phyloP scores from a whole-genome alignment of 2,888 invertebrate species.

The Myathropa florea region DNA sequence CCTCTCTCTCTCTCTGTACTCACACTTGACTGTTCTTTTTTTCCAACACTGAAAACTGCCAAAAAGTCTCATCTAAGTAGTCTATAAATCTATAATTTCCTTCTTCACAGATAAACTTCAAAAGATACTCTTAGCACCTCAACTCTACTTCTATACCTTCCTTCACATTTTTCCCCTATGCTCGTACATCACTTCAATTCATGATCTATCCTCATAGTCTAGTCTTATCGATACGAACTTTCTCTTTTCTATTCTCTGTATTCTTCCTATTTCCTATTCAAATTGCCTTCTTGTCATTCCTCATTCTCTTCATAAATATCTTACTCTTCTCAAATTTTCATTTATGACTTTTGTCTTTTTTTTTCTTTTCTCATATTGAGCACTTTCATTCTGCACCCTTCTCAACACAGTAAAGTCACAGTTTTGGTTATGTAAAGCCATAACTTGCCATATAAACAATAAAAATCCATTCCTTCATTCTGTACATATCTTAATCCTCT shows the following conservation, averaged over 20 bases:
- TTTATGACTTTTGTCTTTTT: background rate
- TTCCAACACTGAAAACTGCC: conserved; percentile 43
- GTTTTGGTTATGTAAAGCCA: conserved; percentile 79
- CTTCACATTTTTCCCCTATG: conserved; percentile 3
- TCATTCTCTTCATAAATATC: background rate
- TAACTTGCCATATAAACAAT: conserved; percentile 78
- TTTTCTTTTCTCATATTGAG: background rate
- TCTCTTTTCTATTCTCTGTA: conserved; percentile 26
- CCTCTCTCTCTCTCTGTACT: conserved; percentile 28
- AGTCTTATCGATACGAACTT: conserved; percentile 66
- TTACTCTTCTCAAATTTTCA: conserved; percentile 14
- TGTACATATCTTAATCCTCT: background rate
- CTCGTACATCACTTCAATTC: background rate
- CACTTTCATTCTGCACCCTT: background rate
- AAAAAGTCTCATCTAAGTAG: conserved; percentile 67
- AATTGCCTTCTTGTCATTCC: background rate
- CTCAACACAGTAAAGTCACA: conserved; percentile 72
- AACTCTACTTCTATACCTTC: background rate
- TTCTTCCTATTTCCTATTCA: background rate
- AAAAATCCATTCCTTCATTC: conserved; percentile 4
- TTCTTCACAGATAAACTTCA: conserved; percentile 1
- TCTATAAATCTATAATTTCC: conserved; percentile 36
- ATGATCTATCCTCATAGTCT: conserved; percentile 59
- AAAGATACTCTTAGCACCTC: background rate
- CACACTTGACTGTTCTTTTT: conserved; percentile 35